Conservation (phyloP, 2,797 vertebrate genomes). For the Enteromius argenteus region DNA sequence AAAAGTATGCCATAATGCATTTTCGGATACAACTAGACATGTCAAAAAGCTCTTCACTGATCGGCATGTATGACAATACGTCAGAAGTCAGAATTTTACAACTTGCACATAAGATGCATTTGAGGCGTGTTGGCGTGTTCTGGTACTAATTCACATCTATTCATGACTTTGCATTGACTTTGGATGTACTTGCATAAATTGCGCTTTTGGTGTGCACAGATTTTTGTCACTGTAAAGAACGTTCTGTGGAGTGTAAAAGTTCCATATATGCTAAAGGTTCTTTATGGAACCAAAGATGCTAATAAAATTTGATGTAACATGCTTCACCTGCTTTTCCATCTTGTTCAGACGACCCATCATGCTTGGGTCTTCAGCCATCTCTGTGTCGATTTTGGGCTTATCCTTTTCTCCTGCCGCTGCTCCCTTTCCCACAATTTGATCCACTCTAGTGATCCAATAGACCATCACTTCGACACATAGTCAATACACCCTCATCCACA, state of each 20-base stretch:
- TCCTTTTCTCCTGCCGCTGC: slow-evolving; percentile 86
- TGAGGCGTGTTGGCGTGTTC: too few species aligned
- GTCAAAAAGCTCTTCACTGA: not conserved
- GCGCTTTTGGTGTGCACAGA: not conserved
- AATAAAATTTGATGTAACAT: not conserved
- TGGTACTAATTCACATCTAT: too few species aligned
- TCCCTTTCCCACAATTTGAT: slow-evolving; percentile 97
- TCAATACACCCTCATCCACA: slow-evolving; percentile 37
- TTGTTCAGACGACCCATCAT: slow-evolving; percentile 97
- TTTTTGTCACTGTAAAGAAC: not conserved
- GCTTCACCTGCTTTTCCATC: slow-evolving; percentile 94
- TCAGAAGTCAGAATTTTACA: not conserved
- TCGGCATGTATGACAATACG: not conserved
- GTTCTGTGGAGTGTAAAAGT: not conserved
- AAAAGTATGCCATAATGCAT: too few species aligned
- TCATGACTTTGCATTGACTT: too few species aligned
- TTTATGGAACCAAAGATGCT: not conserved
- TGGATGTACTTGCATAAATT: too few species aligned
- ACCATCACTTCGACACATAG: slow-evolving; percentile 58
- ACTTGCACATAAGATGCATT: not conserved
- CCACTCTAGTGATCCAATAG: slow-evolving; percentile 86
- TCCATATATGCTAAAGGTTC: not conserved
- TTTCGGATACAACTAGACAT: not conserved
- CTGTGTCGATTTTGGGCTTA: slow-evolving; percentile 80
- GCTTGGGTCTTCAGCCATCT: slow-evolving; percentile 89